Evolutionary conservation across 2,113 vertebrate genomes (phyloP).

Genomic region (Poicephalus gulielmi): DNA sequence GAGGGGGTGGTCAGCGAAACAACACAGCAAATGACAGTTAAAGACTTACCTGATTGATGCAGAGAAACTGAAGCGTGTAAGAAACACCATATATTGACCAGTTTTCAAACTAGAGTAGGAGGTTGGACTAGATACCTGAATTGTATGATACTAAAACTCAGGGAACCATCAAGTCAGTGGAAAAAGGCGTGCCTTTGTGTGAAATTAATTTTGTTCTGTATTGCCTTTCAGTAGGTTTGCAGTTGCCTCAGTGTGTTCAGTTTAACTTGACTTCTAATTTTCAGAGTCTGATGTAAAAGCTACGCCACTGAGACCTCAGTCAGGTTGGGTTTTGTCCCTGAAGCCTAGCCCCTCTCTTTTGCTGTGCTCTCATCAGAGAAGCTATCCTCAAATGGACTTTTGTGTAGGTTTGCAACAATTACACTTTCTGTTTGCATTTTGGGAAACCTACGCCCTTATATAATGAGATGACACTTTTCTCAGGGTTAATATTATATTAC

Average conservation of each 20-base stretch:
- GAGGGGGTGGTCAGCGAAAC: not conserved
- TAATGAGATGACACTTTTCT: not conserved
- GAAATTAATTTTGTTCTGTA: not conserved
- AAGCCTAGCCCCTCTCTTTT: not conserved
- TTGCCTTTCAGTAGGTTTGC: not conserved
- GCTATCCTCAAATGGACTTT: not conserved
- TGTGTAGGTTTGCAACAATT: not conserved
- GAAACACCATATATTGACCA: accelerated
- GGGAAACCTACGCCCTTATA: not conserved
- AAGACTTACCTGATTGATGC: not conserved
- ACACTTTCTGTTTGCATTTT: not conserved
- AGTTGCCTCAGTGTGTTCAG: not conserved
- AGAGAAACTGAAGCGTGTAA: accelerated
- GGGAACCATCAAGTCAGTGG: not conserved
- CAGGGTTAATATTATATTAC: not conserved
- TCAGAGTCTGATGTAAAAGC: not conserved
- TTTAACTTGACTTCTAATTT: not conserved
- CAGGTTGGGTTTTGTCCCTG: not conserved
- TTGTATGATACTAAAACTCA: not conserved
- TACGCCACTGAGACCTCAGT: too few species aligned
- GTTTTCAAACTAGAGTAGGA: not conserved
- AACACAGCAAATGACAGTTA: not conserved
- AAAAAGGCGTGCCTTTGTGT: accelerated
- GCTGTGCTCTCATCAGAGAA: not conserved
- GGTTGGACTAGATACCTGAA: not conserved